A percentile compares a stretch with the other conserved stretches of the same genome.
phyloP scores from a whole-genome alignment of 2,113 vertebrate genomes.

The Elaphurus davidianus region DNA sequence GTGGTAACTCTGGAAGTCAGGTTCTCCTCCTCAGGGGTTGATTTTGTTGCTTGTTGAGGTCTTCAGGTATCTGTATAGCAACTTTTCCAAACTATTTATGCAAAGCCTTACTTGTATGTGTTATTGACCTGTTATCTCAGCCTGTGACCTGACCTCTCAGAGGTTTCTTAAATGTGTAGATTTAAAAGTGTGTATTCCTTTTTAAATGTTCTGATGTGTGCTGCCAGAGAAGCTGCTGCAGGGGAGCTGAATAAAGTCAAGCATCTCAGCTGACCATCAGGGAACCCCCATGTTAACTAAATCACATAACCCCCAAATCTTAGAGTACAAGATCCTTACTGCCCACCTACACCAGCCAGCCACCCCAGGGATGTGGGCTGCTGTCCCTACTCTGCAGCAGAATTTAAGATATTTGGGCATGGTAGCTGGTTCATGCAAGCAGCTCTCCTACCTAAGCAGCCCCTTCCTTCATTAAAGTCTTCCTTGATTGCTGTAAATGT shows the following conservation, averaged over 20 bases:
- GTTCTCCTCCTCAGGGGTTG: background rate
- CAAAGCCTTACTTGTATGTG: background rate
- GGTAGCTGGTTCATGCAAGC: background rate
- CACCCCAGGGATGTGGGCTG: background rate
- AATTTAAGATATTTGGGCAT: background rate
- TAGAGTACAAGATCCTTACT: background rate
- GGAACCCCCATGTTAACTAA: background rate
- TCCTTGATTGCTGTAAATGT: background rate
- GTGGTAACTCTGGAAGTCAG: background rate
- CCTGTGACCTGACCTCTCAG: background rate
- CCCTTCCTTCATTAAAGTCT: background rate
- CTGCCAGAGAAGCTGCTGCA: background rate
- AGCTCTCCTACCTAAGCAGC: background rate
- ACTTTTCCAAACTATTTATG: background rate
- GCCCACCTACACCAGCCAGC: background rate
- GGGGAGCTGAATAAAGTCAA: background rate
- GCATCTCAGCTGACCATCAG: background rate
- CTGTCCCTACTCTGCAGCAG: background rate
- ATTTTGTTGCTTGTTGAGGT: background rate
- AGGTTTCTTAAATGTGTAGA: background rate
- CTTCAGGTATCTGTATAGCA: background rate
- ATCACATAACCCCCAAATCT: background rate
- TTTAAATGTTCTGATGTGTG: background rate
- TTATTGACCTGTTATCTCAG: background rate
- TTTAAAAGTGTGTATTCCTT: background rate